Base-by-base conservation (phyloP, 2,797 vertebrate species). In the Rhabdophis nuchalis region DNA sequence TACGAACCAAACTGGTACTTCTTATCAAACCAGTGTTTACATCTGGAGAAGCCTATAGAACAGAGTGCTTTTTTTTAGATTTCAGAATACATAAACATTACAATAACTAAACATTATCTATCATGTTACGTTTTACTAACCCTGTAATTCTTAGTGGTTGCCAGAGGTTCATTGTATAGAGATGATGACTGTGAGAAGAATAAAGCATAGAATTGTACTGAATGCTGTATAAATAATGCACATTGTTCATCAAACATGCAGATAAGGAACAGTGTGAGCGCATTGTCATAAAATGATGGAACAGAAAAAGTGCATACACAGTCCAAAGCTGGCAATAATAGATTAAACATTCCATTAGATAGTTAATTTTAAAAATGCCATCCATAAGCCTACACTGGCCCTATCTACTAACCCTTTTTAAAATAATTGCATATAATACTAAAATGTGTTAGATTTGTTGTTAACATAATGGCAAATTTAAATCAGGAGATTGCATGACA, bases 1-100 rank as follows among this genome's bases (percentile, higher is more conserved):
- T 97, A 99, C 98, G 97, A 98, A 99, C 98, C 98, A 97, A 98
- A 97, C 98, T 98, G 97, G 98, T 96, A 98, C 98, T 99, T 97
- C 98, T 98, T 93, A 97, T 95, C 96, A 99, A 97, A 96, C 96
- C 98, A 89, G 96, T 97, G 95, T 97, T 97, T 93, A 96, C 87
- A 92, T 96, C 96, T 96, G 96, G 95, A 95, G 97, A 98, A 86
- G 97, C 97, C 98, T 99, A 98, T 93, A 96, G 95, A 96, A 85
- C 93, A 93, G 97, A 97, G 92, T 57, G 36, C 46, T 58, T 86
- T 93, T 92, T 92, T 94, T 89, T 54, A 4, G 46, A 88, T 87
- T 93, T 93, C 27, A 64, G 82, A 23, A 77, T 41, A 46, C 18
- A 77, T 41, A 41, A 27, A 64, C 5, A 32, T 64, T 91, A 32